Evolutionary conservation across 2,797 vertebrate genomes (phyloP).

Genomic region (Megalops cyprinoides): DNA sequence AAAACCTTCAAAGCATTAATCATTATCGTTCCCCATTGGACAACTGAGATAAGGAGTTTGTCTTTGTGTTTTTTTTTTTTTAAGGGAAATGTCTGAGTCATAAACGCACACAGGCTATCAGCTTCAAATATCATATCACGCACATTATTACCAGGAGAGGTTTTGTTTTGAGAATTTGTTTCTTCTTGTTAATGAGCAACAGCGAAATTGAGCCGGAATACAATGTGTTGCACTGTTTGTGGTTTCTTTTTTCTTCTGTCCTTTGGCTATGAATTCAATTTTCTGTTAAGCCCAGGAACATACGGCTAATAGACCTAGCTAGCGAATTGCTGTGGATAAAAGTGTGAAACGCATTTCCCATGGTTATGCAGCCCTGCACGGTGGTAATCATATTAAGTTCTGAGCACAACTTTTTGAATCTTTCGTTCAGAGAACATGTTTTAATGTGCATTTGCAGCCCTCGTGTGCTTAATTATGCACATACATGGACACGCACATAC

Average conservation of each 20-base stretch:
- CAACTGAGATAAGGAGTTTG: background rate
- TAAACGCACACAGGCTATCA: background rate
- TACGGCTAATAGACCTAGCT: background rate
- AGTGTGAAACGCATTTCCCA: background rate
- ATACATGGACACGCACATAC: background rate
- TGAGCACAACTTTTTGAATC: background rate
- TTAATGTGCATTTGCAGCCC: too few species aligned
- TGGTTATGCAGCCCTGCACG: background rate
- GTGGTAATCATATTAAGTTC: background rate
- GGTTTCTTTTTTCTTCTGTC: background rate
- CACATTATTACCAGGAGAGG: background rate
- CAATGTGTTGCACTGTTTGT: background rate
- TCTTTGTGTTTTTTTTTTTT: background rate
- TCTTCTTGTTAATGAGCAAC: background rate
- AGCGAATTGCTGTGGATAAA: too few species aligned
- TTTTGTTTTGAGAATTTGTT: background rate
- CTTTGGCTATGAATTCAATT: too few species aligned
- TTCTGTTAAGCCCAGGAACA: background rate
- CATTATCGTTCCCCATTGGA: background rate
- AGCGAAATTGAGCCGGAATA: background rate
- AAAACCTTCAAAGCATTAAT: constrained; percentile 6
- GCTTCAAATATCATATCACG: too few species aligned
- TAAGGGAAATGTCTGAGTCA: background rate
- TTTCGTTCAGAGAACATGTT: background rate
- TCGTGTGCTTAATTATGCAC: too few species aligned